Evolutionary conservation across 1,140 invertebrate genomes (phyloP).

Genomic region (Drosophila azteca): DNA sequence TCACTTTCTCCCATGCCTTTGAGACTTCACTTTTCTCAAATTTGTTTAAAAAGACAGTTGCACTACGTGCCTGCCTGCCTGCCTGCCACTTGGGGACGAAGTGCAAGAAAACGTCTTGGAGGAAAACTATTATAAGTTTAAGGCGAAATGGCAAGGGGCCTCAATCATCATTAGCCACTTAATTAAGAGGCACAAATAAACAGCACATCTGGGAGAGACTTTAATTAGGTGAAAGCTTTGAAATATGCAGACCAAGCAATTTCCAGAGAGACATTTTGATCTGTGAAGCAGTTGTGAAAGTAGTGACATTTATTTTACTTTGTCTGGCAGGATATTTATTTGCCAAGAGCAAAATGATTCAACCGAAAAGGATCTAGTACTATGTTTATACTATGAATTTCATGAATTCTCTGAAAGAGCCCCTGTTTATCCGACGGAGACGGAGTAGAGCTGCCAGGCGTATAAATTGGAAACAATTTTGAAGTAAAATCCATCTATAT

Average conservation of each 20-base stretch:
- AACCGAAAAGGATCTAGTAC: no score
- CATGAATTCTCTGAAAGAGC: no score
- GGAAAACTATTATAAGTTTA: conserved; percentile 34
- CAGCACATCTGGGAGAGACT: conserved; percentile 13
- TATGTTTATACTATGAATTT: no score
- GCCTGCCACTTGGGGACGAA: conserved; percentile 16
- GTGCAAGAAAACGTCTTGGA: conserved; percentile 3
- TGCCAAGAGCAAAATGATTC: background rate
- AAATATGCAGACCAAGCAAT: background rate
- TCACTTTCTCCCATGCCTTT: conserved; percentile 3
- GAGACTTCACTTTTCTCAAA: conserved; percentile 20
- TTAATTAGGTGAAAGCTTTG: conserved; percentile 13
- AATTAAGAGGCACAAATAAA: conserved; percentile 33
- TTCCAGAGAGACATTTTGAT: background rate
- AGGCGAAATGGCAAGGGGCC: conserved; percentile 7
- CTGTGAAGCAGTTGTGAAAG: background rate
- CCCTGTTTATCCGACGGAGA: no score
- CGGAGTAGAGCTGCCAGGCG: no score
- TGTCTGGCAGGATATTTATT: background rate
- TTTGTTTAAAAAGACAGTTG: conserved; percentile 15
- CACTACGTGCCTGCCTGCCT: conserved; percentile 38
- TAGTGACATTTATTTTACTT: conserved; percentile 1
- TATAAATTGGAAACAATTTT: no score
- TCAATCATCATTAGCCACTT: conserved; percentile 45
- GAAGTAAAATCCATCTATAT: no score